Conservation (phyloP, 2,797 vertebrate genomes). For the Denticeps clupeoides region DNA sequence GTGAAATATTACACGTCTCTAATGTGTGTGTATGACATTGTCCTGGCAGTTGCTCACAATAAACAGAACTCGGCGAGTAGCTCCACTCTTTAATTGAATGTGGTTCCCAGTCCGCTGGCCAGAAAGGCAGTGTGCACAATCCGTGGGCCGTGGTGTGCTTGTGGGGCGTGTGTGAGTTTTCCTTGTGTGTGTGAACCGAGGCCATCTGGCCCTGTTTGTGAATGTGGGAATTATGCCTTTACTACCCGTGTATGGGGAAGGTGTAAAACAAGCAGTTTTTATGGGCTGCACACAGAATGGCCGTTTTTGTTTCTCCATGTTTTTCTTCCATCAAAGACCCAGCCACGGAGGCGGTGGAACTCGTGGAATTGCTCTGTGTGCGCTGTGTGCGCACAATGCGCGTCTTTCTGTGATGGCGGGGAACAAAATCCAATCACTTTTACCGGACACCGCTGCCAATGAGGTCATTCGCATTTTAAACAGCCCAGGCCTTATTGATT, state of each 20-base stretch:
- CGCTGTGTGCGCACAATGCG: neutral
- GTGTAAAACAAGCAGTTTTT: neutral
- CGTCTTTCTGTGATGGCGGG: neutral
- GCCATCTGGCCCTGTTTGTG: neutral
- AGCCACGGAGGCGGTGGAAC: neutral
- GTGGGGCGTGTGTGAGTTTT: too few species aligned
- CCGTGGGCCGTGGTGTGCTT: neutral
- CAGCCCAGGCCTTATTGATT: neutral
- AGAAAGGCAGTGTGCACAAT: too few species aligned
- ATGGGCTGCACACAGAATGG: neutral
- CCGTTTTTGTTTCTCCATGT: neutral
- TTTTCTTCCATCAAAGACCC: neutral
- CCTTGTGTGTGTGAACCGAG: neutral
- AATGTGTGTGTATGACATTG: too few species aligned
- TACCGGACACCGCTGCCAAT: neutral
- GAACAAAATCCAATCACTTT: neutral
- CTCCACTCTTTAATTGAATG: too few species aligned
- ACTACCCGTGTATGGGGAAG: slow-evolving; percentile 1
- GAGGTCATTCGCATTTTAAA: neutral
- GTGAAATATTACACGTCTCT: too few species aligned
- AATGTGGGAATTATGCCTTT: slow-evolving; percentile 4
- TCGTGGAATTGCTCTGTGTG: neutral
- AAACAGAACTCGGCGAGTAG: too few species aligned
- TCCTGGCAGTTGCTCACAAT: too few species aligned
- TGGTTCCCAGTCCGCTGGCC: too few species aligned